Evolutionary conservation across 2,888 invertebrate species (phyloP).

Genomic region (Drosophila mulleri): DNA sequence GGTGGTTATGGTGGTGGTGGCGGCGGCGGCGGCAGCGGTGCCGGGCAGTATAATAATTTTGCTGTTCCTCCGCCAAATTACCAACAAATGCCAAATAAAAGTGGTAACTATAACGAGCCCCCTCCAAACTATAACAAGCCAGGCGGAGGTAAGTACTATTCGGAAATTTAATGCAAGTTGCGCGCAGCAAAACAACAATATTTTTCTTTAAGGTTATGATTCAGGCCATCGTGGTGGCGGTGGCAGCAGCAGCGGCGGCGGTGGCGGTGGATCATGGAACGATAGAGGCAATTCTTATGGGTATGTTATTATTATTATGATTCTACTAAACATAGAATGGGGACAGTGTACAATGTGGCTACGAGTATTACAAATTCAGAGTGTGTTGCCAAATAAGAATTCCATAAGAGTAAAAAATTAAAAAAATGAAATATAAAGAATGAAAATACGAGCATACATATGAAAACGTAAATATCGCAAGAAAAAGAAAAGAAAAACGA

Average conservation of each 20-base stretch:
- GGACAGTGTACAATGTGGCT: constrained; percentile 28
- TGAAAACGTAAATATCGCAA: constrained; percentile 3
- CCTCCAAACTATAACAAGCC: constrained; percentile 83
- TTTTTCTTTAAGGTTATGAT: constrained; percentile 80
- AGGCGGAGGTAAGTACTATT: constrained; percentile 72
- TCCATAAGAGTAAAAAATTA: background rate
- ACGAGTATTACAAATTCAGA: constrained; percentile 27
- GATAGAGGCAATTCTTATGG: constrained; percentile 82
- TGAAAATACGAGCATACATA: background rate
- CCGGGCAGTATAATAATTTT: constrained; percentile 83
- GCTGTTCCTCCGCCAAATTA: constrained; percentile 84
- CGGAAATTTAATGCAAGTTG: background rate
- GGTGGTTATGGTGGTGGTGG: constrained; percentile 62
- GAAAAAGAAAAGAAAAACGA: background rate
- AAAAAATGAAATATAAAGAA: background rate
- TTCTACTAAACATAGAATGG: constrained; percentile 22
- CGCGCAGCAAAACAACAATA: constrained; percentile 15
- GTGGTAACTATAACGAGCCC: constrained; percentile 83
- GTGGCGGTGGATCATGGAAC: constrained; percentile 76
- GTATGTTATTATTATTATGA: constrained; percentile 77
- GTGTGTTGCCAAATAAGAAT: constrained; percentile 31
- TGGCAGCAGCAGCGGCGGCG: constrained; percentile 45
- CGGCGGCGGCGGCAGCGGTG: constrained; percentile 59
- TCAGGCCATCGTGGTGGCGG: constrained; percentile 76
- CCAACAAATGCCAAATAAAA: constrained; percentile 81